Conservation (phyloP, 2,888 invertebrate species). For the Oligia fasciuncula region DNA sequence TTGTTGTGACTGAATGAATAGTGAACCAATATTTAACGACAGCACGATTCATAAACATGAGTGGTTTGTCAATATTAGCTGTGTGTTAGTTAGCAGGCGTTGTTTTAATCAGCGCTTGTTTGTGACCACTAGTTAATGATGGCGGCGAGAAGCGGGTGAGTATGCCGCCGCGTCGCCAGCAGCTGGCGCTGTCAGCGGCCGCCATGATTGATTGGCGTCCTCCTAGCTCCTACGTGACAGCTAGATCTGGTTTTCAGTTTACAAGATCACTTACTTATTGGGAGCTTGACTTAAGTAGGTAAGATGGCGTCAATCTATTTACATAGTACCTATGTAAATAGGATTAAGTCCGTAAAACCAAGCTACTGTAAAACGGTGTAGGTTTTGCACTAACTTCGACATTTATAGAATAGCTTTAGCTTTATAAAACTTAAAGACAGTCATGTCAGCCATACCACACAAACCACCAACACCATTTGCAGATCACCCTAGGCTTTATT, state of each 20-base stretch:
- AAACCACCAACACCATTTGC: not conserved
- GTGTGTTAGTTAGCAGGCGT: constrained; percentile 46
- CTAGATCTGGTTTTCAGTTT: constrained; percentile 13
- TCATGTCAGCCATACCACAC: not conserved
- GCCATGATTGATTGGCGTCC: constrained; percentile 74
- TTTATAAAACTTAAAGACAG: not conserved
- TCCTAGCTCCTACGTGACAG: constrained; percentile 48
- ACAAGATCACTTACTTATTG: not conserved
- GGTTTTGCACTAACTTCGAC: not conserved
- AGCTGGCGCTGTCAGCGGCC: constrained; percentile 68
- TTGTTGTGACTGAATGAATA: constrained; percentile 10
- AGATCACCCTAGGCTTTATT: not conserved
- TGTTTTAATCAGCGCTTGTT: constrained; percentile 66
- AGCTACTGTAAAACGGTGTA: not conserved
- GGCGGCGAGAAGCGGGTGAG: constrained; percentile 43
- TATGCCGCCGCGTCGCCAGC: constrained; percentile 49
- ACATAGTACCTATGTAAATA: not conserved
- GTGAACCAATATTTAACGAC: constrained; percentile 5
- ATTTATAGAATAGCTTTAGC: not conserved
- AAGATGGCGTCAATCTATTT: constrained; percentile 1
- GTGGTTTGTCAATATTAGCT: constrained; percentile 30
- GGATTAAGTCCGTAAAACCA: not conserved
- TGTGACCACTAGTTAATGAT: constrained; percentile 65
- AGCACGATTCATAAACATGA: constrained; percentile 20
- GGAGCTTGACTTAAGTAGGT: not conserved